Conservation (phyloP, 2,888 invertebrate genomes). For the Folsomia candida region DNA sequence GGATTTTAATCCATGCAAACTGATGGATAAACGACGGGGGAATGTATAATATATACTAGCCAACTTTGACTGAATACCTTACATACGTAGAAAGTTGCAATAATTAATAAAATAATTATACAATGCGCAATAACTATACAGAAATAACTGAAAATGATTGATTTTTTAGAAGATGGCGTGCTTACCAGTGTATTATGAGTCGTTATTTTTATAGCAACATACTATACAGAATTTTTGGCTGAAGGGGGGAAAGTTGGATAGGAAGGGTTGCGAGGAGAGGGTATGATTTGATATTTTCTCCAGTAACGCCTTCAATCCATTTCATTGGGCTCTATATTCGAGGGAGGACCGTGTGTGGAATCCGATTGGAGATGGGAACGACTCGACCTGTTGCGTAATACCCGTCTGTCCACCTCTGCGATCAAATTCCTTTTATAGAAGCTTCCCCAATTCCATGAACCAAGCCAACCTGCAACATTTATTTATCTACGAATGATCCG, state of each 20-base stretch:
- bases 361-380: neutral
- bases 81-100: no score
- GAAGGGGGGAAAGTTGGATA: neutral
- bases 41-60: no score
- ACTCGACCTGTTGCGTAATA: neutral
- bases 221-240: neutral
- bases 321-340: constrained; percentile 19
- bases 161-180: no score
- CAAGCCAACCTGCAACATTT: no score
- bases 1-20: no score
- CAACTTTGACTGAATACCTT: no score
- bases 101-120: no score
- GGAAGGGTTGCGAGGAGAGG: constrained; percentile 6
- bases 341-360: constrained; percentile 38
- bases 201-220: neutral
- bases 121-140: no score
- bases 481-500: no score
- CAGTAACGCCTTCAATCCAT: constrained; percentile 38
- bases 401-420: neutral
- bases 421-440: neutral
- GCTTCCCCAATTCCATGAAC: no score
- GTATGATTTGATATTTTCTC: constrained; percentile 40
- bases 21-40: no score
- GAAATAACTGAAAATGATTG: no score
- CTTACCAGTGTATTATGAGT: neutral